phyloP scores from a whole-genome alignment of 2,113 vertebrate genomes.

The Chloropsis hardwickii region DNA sequence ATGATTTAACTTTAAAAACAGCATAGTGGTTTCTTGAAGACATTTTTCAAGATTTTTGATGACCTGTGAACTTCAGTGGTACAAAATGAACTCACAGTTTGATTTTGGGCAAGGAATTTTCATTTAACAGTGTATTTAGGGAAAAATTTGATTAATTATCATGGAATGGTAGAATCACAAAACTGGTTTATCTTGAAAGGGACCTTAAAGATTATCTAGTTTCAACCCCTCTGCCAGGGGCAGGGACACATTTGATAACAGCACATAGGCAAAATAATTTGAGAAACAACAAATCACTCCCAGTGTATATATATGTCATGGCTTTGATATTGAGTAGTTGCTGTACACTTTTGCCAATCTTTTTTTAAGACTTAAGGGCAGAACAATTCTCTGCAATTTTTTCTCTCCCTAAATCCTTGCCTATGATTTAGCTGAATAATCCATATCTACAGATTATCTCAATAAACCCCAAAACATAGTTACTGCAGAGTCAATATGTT shows the following conservation, averaged over 20 bases:
- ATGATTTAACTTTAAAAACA: not conserved
- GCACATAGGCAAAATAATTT: not conserved
- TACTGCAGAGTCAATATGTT: rapidly evolving
- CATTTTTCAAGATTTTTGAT: not conserved
- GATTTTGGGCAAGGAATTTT: not conserved
- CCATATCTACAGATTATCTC: not conserved
- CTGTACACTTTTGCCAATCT: not conserved
- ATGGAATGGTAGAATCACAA: not conserved
- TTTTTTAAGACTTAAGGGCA: not conserved
- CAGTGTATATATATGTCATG: no score
- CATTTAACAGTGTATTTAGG: not conserved
- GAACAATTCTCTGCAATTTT: not conserved
- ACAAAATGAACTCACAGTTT: not conserved
- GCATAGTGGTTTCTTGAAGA: rapidly evolving
- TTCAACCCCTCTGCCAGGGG: rapidly evolving
- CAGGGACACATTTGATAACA: not conserved
- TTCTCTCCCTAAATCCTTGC: not conserved
- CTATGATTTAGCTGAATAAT: not conserved
- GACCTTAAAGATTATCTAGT: not conserved
- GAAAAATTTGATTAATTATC: not conserved
- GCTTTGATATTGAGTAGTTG: rapidly evolving
- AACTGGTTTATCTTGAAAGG: not conserved
- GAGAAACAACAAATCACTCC: not conserved
- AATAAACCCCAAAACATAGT: rapidly evolving
- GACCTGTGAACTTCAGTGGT: not conserved